These are phyloP conservation scores for Cataglyphis rosenhaueri DNA, from an alignment of 2,888 invertebrate species.

Conservation along the genomic window DNA sequence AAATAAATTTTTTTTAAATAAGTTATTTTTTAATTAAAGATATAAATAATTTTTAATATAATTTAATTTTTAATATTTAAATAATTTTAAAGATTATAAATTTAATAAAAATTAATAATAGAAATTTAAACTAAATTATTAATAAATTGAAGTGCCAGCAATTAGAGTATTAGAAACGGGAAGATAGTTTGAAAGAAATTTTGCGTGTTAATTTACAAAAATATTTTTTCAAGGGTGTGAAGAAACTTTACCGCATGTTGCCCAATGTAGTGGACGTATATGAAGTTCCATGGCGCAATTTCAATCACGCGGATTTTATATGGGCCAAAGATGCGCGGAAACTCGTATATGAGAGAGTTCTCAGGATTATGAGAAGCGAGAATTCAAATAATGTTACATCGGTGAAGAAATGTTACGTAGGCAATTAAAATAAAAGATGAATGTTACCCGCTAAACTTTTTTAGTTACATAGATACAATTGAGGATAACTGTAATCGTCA, in stretches of 20 bases:
- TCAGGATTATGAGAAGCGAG: constrained; percentile 83
- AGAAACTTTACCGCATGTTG: constrained; percentile 87
- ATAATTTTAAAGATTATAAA: no score
- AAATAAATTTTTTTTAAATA: no score
- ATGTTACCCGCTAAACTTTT: background rate
- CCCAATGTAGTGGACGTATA: constrained; percentile 86
- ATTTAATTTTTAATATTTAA: no score
- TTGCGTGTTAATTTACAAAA: background rate
- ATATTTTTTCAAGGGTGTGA: constrained; percentile 86
- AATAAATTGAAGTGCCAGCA: no score
- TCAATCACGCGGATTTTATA: constrained; percentile 91
- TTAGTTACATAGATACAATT: background rate
- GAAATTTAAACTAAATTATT: no score
- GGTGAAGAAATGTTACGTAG: background rate
- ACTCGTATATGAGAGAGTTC: constrained; percentile 87
- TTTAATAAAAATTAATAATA: no score
- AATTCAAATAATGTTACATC: background rate
- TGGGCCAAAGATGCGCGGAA: constrained; percentile 88
- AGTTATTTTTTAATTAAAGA: no score
- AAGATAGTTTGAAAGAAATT: background rate
- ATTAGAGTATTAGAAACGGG: no score
- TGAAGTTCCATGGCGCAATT: constrained; percentile 88
- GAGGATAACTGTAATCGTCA: no score
- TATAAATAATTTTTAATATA: no score
- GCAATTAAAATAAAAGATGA: background rate